Base-by-base conservation (phyloP, 37 sponge, comb jelly and placozoan species). In the Crambe crambe region DNA sequence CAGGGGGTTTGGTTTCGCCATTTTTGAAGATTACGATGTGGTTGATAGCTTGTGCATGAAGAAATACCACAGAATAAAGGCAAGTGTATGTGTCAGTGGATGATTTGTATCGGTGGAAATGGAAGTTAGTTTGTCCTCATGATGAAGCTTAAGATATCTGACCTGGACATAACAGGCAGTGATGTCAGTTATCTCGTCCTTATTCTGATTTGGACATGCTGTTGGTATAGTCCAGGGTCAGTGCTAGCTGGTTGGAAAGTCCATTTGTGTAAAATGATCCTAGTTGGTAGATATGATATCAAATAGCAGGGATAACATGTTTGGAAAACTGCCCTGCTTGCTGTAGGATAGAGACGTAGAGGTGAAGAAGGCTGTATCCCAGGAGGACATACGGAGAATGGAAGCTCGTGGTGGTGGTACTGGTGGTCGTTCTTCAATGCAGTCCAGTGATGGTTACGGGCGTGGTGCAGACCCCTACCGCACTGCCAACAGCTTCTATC, bases 1-100 rank as follows among this genome's bases (percentile, higher is more conserved):
- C 20, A 54, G 89, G 22, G 89, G 89, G 3, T 89, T 89, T 69
- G 89, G 80, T 30, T 89, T 89, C 58, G 85, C 67, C 61, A 68
- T 68, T 26, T 69, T 80, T 59, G 79, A 83, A 6, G 68, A 78
- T 31, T 80, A 25, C 38, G 80, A 83, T 6, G 39, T 31, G 36
- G 89, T 83, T 0, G 85, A 89, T 51, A 79, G 74, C 39, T 22
- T 84, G 34, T 80, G 80, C 36, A 3, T 2, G 21, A 64, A 65
- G 67, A 78, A 65, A 42, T 63, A 39, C 54, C 12, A 18, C 54
- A 41, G 54, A 4, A 78, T 78, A 22, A 47, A 29, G 78, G 78
- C 43, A 2, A 65, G 67, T 37, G 18, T 39, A 8, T 51, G 58
- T 12, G 29, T 56, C 2, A 31, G n/a, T n/a, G n/a, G n/a, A n/a